phyloP scores from a whole-genome alignment of 2,888 invertebrate species.

The Drosophila bunnanda region DNA sequence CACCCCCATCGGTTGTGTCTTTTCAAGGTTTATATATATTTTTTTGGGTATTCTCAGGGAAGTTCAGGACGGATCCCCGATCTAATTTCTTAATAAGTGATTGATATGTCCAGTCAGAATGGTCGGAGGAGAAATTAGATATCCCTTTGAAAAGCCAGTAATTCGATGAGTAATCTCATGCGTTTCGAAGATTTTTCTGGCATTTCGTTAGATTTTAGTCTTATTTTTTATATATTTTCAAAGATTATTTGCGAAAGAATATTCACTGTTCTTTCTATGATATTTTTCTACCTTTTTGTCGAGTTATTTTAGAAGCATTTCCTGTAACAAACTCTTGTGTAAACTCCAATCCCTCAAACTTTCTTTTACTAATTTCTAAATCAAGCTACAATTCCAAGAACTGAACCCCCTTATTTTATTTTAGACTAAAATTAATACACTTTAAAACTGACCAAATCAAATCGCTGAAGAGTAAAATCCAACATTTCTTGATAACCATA shows the following conservation, averaged over 20 bases:
- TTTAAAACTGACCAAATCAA: constrained; percentile 21
- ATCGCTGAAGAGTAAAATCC: constrained; percentile 40
- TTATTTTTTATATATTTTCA: too few relatives aligned
- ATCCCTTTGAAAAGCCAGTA: neutral
- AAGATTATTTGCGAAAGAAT: too few relatives aligned
- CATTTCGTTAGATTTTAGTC: rapidly evolving
- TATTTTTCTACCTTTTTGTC: too few relatives aligned
- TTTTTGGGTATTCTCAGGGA: constrained; percentile 1
- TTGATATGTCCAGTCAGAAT: constrained; percentile 63
- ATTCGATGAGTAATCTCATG: neutral
- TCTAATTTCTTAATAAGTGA: constrained; percentile 72
- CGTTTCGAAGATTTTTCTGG: neutral
- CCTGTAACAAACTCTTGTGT: too few relatives aligned
- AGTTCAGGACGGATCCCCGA: constrained; percentile 25
- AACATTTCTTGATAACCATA: constrained; percentile 55
- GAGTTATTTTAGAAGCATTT: too few relatives aligned
- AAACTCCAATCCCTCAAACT: too few relatives aligned
- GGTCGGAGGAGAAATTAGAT: constrained; percentile 18
- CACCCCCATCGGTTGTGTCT: constrained; percentile 32
- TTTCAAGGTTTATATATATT: neutral
- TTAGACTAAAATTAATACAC: neutral
- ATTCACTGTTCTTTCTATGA: too few relatives aligned
- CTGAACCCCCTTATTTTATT: neutral
- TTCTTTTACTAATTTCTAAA: too few relatives aligned
- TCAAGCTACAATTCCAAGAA: neutral